Conservation (phyloP, 2,888 invertebrate species). For the Selenia dentaria region DNA sequence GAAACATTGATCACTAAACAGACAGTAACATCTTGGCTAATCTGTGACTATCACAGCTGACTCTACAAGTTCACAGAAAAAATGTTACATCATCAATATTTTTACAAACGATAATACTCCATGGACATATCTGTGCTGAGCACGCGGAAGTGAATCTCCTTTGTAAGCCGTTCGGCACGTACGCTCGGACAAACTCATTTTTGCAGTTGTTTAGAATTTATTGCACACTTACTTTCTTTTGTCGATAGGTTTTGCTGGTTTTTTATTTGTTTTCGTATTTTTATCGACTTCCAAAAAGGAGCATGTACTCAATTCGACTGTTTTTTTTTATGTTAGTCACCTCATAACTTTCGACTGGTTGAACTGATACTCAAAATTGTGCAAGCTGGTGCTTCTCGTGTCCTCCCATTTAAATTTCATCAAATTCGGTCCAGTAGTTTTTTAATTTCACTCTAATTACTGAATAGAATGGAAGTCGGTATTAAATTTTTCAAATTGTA, state of each 20-base stretch:
- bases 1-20: no score
- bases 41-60: no score
- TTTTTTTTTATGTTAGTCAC: not conserved
- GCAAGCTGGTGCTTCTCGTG: no score
- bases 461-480: no score
- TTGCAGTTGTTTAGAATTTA: slow-evolving; percentile 5
- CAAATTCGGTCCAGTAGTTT: not conserved
- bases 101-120: slow-evolving; percentile 26
- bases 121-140: slow-evolving; percentile 38
- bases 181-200: slow-evolving; percentile 17
- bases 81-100: slow-evolving; percentile 15
- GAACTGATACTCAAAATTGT: no score
- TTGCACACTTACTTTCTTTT: not conserved
- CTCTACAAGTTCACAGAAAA: slow-evolving; percentile 9
- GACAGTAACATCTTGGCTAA: no score
- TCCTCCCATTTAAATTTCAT: no score
- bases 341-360: not conserved
- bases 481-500: no score
- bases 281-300: not conserved
- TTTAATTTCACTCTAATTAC: no score
- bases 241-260: not conserved
- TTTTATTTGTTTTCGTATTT: no score
- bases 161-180: slow-evolving; percentile 40
- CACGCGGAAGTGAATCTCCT: slow-evolving; percentile 41
- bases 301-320: not conserved